phyloP scores from a whole-genome alignment of 2,797 vertebrate genomes.

The Lateolabrax maculatus region DNA sequence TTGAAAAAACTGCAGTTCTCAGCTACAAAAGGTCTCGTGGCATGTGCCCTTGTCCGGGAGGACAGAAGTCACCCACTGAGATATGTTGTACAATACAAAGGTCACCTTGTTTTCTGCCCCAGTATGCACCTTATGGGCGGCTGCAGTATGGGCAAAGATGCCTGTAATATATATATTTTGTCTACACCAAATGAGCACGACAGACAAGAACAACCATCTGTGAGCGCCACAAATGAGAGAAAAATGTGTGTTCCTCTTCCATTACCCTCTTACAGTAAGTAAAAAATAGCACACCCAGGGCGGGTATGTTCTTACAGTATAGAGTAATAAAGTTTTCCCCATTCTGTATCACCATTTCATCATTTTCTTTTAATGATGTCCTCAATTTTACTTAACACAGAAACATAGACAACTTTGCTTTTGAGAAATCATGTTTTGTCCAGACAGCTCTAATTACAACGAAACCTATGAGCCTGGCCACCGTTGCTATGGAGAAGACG shows the following conservation, averaged over 20 bases:
- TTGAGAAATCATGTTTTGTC: neutral
- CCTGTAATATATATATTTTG: neutral
- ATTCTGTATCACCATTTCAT: neutral
- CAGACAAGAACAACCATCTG: slow-evolving; percentile 16
- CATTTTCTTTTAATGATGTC: neutral
- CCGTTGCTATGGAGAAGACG: neutral
- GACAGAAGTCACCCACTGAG: slow-evolving; percentile 25
- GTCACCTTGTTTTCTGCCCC: slow-evolving; percentile 49
- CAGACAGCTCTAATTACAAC: neutral
- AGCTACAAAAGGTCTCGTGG: slow-evolving; percentile 17
- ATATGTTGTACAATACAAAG: slow-evolving; percentile 12
- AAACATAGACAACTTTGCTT: neutral
- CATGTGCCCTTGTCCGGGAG: neutral
- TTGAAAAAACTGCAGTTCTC: slow-evolving; percentile 38
- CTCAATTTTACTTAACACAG: neutral
- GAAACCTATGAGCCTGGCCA: neutral
- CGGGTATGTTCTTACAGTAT: neutral
- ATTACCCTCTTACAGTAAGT: neutral
- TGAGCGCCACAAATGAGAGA: neutral
- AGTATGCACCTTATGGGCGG: slow-evolving; percentile 4
- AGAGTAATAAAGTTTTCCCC: neutral
- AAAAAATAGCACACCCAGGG: neutral
- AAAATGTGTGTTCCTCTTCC: neutral
- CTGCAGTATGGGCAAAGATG: slow-evolving; percentile 23
- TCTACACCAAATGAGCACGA: slow-evolving; percentile 10